Evolutionary conservation across 2,888 invertebrate species (phyloP).

Genomic region (Calephelis perditalis): DNA sequence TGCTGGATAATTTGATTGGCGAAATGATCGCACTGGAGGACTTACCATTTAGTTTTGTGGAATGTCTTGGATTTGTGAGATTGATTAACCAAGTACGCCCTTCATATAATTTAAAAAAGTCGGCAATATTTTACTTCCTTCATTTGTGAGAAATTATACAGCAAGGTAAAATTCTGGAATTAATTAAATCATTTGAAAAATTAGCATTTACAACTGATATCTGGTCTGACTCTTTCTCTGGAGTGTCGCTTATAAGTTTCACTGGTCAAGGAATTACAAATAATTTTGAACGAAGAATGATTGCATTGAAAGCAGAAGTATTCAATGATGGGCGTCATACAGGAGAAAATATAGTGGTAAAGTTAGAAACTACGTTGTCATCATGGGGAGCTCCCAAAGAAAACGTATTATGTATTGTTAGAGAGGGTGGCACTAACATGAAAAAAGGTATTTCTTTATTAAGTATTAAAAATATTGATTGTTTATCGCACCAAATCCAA

Average conservation of each 20-base stretch:
- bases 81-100: conserved; percentile 27
- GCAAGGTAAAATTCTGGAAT: conserved; percentile 28
- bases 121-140: conserved; percentile 29
- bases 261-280: conserved; percentile 17
- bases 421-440: conserved; percentile 28
- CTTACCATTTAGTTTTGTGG: conserved; percentile 30
- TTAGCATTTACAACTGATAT: conserved; percentile 29
- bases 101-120: conserved; percentile 29
- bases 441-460: conserved; percentile 28
- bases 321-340: conserved; percentile 18
- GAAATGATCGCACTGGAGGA: conserved; percentile 30
- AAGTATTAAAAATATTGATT: conserved; percentile 18
- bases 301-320: conserved; percentile 20
- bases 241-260: conserved; percentile 18
- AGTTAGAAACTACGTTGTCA: conserved; percentile 26
- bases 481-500: conserved; percentile 15
- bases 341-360: conserved; percentile 20
- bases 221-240: conserved; percentile 25
- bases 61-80: conserved; percentile 29
- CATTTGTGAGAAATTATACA: conserved; percentile 29
- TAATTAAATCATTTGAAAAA: conserved; percentile 30
- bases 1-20: conserved; percentile 18
- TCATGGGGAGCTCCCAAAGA: conserved; percentile 27
- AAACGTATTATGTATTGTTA: conserved; percentile 28
- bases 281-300: conserved; percentile 17